These are phyloP conservation scores for Thomomys bottae DNA, from an alignment of 2,113 vertebrate genomes.

Conservation along the genomic window DNA sequence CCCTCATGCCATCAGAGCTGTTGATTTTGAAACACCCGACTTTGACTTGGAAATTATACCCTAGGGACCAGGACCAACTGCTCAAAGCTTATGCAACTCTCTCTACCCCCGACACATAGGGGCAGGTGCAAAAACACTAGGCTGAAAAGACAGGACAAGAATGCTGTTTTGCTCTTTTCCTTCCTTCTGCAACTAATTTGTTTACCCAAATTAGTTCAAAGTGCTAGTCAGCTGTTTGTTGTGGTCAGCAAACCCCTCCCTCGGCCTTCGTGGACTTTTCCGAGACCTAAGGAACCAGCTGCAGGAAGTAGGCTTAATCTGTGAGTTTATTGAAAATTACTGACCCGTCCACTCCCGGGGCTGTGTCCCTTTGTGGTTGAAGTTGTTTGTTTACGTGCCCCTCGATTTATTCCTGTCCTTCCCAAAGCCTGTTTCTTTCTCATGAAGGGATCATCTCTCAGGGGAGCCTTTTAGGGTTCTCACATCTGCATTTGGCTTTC, in stretches of 20 bases:
- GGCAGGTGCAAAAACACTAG: not conserved
- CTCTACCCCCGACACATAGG: not conserved
- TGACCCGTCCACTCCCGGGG: not conserved
- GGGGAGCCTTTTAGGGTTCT: not conserved
- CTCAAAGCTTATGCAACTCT: not conserved
- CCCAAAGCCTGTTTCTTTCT: constrained; percentile 49
- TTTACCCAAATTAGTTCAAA: constrained; percentile 8
- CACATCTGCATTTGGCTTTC: constrained; percentile 18
- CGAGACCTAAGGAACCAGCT: not conserved
- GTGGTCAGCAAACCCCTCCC: not conserved
- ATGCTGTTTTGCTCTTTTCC: not conserved
- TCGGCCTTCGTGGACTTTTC: not conserved
- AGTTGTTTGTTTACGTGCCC: not conserved
- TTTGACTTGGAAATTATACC: not conserved
- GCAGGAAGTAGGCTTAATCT: not conserved
- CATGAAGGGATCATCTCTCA: constrained; percentile 24
- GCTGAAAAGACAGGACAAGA: not conserved
- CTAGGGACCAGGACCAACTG: not conserved
- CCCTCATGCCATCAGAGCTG: not conserved
- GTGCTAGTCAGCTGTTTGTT: not conserved
- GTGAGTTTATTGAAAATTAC: not conserved
- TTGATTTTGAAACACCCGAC: not conserved
- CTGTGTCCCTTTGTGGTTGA: not conserved
- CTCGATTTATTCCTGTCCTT: not conserved
- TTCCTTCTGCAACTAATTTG: constrained; percentile 16